Conservation (phyloP, 2,113 vertebrate species). For the Gopherus flavomarginatus region DNA sequence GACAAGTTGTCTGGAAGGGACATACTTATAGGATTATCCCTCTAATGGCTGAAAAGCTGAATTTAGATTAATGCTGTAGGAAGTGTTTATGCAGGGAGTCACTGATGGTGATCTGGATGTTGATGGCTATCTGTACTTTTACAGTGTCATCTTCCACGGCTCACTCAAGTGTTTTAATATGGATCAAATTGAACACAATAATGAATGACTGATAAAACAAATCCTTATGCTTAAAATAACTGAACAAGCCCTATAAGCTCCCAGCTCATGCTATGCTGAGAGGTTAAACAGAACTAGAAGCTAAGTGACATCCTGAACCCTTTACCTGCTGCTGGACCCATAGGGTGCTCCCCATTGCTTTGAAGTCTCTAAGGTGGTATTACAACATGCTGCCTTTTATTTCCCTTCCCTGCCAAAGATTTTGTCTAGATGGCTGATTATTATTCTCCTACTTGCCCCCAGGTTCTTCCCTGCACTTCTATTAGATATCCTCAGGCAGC, state of each 20-base stretch:
- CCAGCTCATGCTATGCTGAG: neutral
- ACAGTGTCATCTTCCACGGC: neutral
- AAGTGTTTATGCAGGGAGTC: neutral
- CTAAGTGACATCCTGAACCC: neutral
- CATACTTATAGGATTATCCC: neutral
- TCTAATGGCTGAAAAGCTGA: neutral
- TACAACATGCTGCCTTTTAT: neutral
- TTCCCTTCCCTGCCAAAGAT: neutral
- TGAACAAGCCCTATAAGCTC: neutral
- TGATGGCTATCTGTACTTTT: neutral
- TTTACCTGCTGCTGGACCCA: neutral
- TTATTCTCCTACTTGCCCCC: neutral
- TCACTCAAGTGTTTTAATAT: neutral
- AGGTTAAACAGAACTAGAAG: neutral
- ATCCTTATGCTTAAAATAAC: neutral
- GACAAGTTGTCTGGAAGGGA: neutral
- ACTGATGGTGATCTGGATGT: neutral
- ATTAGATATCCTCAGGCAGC: neutral
- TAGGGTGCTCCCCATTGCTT: neutral
- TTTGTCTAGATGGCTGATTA: neutral
- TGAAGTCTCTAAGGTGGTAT: neutral
- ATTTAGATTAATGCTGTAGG: neutral
- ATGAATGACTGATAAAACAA: neutral
- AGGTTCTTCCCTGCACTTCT: no score
- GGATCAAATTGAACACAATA: neutral